phyloP scores from a whole-genome alignment of 2,797 vertebrate genomes.

The Salmo trutta region DNA sequence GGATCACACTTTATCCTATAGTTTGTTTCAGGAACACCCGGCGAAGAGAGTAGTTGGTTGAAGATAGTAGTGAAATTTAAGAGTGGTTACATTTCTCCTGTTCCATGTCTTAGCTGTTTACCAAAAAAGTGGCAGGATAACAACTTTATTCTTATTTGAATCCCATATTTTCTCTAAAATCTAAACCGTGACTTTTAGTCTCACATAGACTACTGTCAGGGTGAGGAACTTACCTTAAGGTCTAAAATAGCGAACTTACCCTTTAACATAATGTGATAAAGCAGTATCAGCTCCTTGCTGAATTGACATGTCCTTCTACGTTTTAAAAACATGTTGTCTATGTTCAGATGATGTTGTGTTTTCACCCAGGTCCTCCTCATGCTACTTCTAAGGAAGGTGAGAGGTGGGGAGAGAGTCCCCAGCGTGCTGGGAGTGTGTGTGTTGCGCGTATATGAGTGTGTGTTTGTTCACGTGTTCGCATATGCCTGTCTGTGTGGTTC shows the following conservation, averaged over 20 bases:
- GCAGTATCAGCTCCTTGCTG: not conserved
- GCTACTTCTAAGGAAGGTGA: not conserved
- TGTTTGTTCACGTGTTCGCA: not conserved
- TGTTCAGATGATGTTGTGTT: not conserved
- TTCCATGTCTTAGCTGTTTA: not conserved
- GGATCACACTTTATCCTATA: slow-evolving; percentile 8
- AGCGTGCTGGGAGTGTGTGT: not conserved
- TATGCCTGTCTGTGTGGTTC: not conserved
- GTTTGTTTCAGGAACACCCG: not conserved
- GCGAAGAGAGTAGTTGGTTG: not conserved
- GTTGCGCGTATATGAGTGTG: not conserved
- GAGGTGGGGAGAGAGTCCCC: not conserved
- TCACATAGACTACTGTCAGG: not conserved
- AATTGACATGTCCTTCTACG: not conserved
- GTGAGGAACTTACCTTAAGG: not conserved
- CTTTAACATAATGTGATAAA: not conserved
- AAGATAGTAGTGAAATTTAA: not conserved
- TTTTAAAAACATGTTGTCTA: not conserved
- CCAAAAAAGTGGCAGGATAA: not conserved
- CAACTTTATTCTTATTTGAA: not conserved
- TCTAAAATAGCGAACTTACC: not conserved
- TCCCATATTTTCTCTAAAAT: not conserved
- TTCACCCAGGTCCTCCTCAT: not conserved
- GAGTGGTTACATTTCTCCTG: not conserved
- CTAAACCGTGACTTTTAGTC: not conserved